Evolutionary conservation across 1,140 invertebrate genomes (phyloP).

Genomic region (Drosophila subobscura): DNA sequence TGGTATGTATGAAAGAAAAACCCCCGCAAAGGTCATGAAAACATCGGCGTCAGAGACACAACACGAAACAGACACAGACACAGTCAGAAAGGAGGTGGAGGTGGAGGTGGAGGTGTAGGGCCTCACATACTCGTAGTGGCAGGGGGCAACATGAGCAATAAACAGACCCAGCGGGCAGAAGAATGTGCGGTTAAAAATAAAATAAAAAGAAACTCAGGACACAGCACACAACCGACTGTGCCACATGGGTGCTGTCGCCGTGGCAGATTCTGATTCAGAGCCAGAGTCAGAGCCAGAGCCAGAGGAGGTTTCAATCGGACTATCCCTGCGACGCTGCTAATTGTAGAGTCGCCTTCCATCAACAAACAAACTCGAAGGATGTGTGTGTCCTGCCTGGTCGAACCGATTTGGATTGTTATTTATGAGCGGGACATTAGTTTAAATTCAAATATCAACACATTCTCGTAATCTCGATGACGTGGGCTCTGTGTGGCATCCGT

Average conservation of each 20-base stretch:
- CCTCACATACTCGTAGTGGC: constrained; percentile 7
- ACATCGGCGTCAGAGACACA: constrained; percentile 57
- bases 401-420: constrained; percentile 61
- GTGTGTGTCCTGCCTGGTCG: neutral
- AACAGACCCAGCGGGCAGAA: constrained; percentile 64
- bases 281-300: neutral
- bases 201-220: constrained; percentile 43
- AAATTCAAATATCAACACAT: constrained; percentile 80
- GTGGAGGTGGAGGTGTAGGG: constrained; percentile 8
- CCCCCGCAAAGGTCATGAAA: constrained; percentile 80
- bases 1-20: constrained; percentile 52
- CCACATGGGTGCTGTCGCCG: constrained; percentile 61
- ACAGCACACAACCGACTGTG: constrained; percentile 27
- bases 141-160: constrained; percentile 22
- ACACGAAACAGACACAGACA: constrained; percentile 20
- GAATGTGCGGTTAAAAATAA: constrained; percentile 80
- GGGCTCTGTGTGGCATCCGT: constrained; percentile 1
- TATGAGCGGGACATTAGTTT: constrained; percentile 66
- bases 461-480: constrained; percentile 33
- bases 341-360: constrained; percentile 42
- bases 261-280: constrained; percentile 8
- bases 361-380: constrained; percentile 27
- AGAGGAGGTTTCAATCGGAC: constrained; percentile 18
- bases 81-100: constrained; percentile 39
- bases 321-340: constrained; percentile 45